phyloP scores from a whole-genome alignment of 2,888 invertebrate species.

The Serrognathus titanus region DNA sequence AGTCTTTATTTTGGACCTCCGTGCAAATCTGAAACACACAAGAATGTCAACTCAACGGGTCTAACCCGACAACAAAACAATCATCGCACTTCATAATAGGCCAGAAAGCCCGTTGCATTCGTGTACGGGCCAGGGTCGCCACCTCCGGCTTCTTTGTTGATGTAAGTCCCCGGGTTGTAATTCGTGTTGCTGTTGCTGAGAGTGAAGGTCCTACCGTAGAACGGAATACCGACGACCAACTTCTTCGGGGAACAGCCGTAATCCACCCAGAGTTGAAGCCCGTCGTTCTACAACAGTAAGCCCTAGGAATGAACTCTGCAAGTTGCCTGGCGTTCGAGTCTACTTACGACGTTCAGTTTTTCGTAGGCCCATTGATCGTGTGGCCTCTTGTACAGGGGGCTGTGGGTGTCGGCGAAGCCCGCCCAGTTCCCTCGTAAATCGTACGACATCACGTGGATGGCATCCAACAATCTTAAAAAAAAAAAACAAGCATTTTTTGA shows the following conservation, averaged over 20 bases:
- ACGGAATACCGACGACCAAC: constrained; percentile 83
- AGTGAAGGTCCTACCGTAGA: constrained; percentile 84
- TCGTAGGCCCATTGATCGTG: constrained; percentile 89
- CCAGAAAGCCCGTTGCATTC: constrained; percentile 80
- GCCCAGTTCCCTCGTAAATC: constrained; percentile 87
- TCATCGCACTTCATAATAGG: constrained; percentile 78
- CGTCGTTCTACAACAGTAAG: constrained; percentile 71
- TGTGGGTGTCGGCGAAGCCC: constrained; percentile 86
- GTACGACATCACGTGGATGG: constrained; percentile 83
- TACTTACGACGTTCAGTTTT: constrained; percentile 81
- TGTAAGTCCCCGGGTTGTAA: constrained; percentile 79
- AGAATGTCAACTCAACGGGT: not conserved
- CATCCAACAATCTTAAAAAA: constrained; percentile 64
- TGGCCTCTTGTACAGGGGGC: constrained; percentile 79
- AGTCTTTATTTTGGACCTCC: constrained; percentile 63
- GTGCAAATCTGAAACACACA: constrained; percentile 65
- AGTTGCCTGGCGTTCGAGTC: not conserved
- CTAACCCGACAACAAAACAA: not conserved
- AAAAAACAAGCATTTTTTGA: not conserved
- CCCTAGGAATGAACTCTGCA: not conserved
- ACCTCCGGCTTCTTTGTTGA: constrained; percentile 87
- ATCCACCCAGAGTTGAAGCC: constrained; percentile 81
- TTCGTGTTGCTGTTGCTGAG: constrained; percentile 78
- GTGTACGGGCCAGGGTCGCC: constrained; percentile 83
- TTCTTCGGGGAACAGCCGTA: constrained; percentile 86